phyloP scores from a whole-genome alignment of 2,888 invertebrate species.

The Pelosia muscerda region DNA sequence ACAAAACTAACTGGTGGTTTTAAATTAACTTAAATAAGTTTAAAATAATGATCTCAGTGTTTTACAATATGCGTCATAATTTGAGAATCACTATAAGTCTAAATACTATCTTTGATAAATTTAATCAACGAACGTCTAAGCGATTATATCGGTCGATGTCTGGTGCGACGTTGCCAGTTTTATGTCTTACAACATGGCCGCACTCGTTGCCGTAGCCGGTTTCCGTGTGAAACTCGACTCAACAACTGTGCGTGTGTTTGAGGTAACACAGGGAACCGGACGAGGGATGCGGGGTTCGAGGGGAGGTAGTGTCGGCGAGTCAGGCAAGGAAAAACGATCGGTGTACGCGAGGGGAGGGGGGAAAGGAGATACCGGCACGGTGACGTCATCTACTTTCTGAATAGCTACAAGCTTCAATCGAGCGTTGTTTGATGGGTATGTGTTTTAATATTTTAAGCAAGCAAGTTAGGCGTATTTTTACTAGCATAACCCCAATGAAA shows the following conservation, averaged over 20 bases:
- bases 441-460: conserved; percentile 21
- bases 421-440: conserved; percentile 36
- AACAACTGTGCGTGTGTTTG: conserved; percentile 78
- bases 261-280: conserved; percentile 60
- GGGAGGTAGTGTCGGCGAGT: conserved; percentile 50
- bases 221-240: conserved; percentile 86
- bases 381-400: conserved; percentile 85
- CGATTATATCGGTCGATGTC: conserved; percentile 85
- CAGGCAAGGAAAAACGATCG: conserved; percentile 53
- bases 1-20: neutral
- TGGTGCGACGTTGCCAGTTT: conserved; percentile 85
- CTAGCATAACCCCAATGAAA: neutral
- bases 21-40: neutral
- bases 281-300: conserved; percentile 46
- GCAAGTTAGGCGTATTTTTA: neutral
- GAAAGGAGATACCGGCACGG: conserved; percentile 72
- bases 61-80: neutral
- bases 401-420: conserved; percentile 58
- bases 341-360: conserved; percentile 64
- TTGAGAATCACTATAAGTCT: conserved; percentile 15
- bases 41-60: neutral
- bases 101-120: conserved; percentile 50
- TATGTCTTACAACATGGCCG: conserved; percentile 85
- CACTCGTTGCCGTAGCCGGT: conserved; percentile 79
- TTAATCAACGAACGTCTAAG: conserved; percentile 70